Base-by-base conservation (phyloP, 1,140 invertebrate genomes). In the Oryctes rhinoceros region DNA sequence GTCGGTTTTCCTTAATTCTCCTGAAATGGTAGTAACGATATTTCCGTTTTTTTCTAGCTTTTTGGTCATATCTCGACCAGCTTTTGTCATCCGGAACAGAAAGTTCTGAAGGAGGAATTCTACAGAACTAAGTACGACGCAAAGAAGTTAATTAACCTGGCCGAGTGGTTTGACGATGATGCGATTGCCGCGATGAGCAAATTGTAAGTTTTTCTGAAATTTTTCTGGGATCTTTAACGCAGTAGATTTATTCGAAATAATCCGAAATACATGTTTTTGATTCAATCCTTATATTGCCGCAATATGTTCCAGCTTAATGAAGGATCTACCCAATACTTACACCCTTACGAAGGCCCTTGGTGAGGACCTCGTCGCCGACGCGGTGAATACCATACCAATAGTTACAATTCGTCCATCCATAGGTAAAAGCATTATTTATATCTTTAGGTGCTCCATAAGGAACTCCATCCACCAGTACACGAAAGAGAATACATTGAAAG, bases 321-420 rank as follows among this genome's bases (percentile, higher is more conserved):
- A 93, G n/a, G 91, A 93, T 65, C 91, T 94, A 74, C 96, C 96
- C 3, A 97, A 97, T 84, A 96, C 95, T 0, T 97, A 97, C 84
- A 96, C 95, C 0, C 97, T 95, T 83, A 97, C 96, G 0, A 97
- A 97, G 89, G 94, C 95, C 0, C 85, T 97, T 10, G 94, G 95
- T 0, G 96, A 97, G 88, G 90, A 92, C 13, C 84, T 97, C 35
- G 92, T 95, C n/a, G 87, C 88, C 53, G 84, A 89, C 49, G 90
- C 91, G 79, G 87, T 89, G 44, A 86, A 88, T 6, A 88, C 91
- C 3, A 86, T 99, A 35, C 97, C 97, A 4, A 89, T 94, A 0
- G 91, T 96, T 48, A 96, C 99, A 78, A 89, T 98, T 13, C 89
- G 97, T 80, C 96, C 96, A 11, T 97, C 96, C 0, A 96, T 97